Base-by-base conservation (phyloP, 1,140 invertebrate genomes). In the Scylla paramamosain region DNA sequence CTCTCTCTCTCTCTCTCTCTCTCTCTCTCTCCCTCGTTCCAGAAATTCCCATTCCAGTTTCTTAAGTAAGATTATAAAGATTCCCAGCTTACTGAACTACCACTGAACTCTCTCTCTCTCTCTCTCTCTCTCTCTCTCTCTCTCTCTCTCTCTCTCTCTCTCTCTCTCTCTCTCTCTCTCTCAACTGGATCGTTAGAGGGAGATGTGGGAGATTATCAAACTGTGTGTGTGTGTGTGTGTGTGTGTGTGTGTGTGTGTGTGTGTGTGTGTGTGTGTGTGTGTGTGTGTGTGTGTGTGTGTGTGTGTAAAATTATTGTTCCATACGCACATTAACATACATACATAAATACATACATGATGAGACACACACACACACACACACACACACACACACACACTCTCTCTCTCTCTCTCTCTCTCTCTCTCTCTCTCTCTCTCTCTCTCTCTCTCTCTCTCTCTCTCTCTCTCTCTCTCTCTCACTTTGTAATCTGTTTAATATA, bases 241-340 rank as follows among this genome's bases (percentile, higher is more conserved):
- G 77, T 82, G 77, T 82, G 77, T 82, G 77, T 82, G 77, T 82
- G 77, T 82, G 77, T 82, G 77, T 82, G 77, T 82, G 77, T 82
- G 77, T 82, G 77, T 82, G 77, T 82, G 77, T 82, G 77, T 82
- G 77, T 82, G 77, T 82, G 77, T 82, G 77, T 82, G 77, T 82
- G 77, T 82, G 77, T 82, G 77, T 82, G 77, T 82, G 77, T 82
- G 77, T 82, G 77, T 82, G 77, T 82, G 20, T 82, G 77, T 82
- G 77, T 82, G 77, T 82, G 77, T 82, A 32, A 12, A n/a, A 20
- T n/a, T 14, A n/a, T 39, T 20, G 86, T 4, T 3, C 0, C 28
- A 88, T 31, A 39, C 86, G 29, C 86, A 39, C 86, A 39, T 20
- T 4, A 4, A 3, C 12, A 88, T 20, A 29, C 12, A 31, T 20